These are phyloP conservation scores for Cricetomys ansorgei DNA, from an alignment of 2,113 vertebrate genomes.

Conservation along the genomic window DNA sequence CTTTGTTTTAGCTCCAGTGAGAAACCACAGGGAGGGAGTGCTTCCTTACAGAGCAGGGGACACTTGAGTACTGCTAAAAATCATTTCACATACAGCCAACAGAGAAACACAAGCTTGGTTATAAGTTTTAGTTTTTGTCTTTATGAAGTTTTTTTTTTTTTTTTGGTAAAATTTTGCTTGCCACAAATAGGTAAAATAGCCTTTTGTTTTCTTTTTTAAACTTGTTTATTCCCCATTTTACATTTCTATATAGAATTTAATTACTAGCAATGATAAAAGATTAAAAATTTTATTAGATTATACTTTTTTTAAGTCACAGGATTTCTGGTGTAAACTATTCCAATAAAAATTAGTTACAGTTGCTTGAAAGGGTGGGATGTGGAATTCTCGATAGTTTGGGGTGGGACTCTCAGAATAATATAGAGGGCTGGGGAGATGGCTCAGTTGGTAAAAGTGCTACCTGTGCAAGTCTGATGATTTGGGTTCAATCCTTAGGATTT, in stretches of 20 bases:
- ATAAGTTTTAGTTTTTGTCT: conserved; percentile 55
- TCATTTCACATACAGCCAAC: neutral
- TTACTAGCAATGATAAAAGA: neutral
- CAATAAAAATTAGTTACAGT: neutral
- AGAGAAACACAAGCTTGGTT: neutral
- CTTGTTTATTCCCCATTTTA: neutral
- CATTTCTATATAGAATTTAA: neutral
- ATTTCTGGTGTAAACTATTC: neutral
- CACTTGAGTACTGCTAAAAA: neutral
- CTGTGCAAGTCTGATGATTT: neutral
- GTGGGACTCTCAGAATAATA: neutral
- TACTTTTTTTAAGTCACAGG: neutral
- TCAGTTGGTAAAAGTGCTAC: neutral
- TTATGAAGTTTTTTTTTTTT: conserved; percentile 24
- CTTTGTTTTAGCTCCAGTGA: neutral
- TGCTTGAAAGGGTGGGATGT: neutral
- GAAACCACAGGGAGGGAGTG: neutral
- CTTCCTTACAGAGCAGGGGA: neutral
- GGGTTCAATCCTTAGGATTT: neutral
- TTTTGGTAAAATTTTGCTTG: neutral
- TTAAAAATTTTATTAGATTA: conserved; percentile 14
- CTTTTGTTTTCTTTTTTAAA: neutral
- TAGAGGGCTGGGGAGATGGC: neutral
- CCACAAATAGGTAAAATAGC: neutral
- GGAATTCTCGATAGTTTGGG: neutral